Evolutionary conservation across 2,797 vertebrate genomes (phyloP).

Genomic region (Acanthurus leucopareius): DNA sequence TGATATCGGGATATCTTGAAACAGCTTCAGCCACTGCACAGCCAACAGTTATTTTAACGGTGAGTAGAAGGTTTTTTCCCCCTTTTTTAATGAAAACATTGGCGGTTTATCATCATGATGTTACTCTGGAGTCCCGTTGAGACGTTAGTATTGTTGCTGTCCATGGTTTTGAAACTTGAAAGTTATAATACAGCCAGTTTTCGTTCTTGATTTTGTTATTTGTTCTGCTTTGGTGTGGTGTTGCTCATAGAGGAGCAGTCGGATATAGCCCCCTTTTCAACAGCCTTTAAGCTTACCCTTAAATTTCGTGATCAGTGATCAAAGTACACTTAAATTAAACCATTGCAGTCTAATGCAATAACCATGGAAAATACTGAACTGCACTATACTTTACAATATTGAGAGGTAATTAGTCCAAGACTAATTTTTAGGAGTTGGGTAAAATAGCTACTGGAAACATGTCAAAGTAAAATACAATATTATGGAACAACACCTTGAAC

Average conservation of each 20-base stretch:
- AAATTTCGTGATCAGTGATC: constrained; percentile 1
- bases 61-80: constrained; percentile 17
- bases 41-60: constrained; percentile 2
- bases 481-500: neutral
- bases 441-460: neutral
- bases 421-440: neutral
- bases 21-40: neutral
- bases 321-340: neutral
- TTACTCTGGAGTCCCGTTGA: neutral
- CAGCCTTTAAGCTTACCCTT: constrained; percentile 5
- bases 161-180: constrained; percentile 17
- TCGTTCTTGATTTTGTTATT: neutral
- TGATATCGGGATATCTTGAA: constrained; percentile 10
- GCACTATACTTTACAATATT: neutral
- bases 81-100: too few relatives aligned
- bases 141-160: neutral
- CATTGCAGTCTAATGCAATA: neutral
- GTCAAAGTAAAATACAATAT: neutral
- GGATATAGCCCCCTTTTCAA: constrained; percentile 18
- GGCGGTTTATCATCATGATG: neutral
- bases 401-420: neutral
- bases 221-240: constrained; percentile 10
- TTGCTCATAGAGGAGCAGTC: constrained; percentile 13
- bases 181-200: constrained; percentile 3
- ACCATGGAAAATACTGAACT: neutral